Conservation (phyloP, 2,888 invertebrate genomes). For the Fabriciana adippe region DNA sequence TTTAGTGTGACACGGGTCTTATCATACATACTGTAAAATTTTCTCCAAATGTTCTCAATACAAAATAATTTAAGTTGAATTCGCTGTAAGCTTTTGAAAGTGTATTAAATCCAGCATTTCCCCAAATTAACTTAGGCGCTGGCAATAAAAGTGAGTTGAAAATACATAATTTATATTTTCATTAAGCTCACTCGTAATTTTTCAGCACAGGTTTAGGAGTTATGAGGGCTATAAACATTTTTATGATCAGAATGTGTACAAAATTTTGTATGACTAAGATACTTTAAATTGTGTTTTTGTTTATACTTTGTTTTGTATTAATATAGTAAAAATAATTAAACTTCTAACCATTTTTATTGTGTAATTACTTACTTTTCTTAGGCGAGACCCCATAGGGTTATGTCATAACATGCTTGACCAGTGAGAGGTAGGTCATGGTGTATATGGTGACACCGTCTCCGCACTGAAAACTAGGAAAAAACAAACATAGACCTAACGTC, state of each 20-base stretch:
- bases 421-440: no score
- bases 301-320: background rate
- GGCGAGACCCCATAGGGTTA: no score
- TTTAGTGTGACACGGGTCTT: no score
- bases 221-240: constrained; percentile 34
- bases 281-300: constrained; percentile 10
- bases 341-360: no score
- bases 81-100: background rate
- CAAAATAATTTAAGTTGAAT: constrained; percentile 1
- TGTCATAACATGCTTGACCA: no score
- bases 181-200: constrained; percentile 33
- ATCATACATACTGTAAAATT: background rate
- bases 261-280: constrained; percentile 12
- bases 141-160: constrained; percentile 32
- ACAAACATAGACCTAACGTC: no score
- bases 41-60: background rate
- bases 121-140: constrained; percentile 23
- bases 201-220: constrained; percentile 31
- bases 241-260: constrained; percentile 31
- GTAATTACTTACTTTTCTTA: no score
- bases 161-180: constrained; percentile 40
- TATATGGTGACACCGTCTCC: no score
- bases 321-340: no score
- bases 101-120: constrained; percentile 10
- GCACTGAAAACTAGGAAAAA: no score